Evolutionary conservation across 2,888 invertebrate species (phyloP).

Genomic region (Cataglyphis livida): DNA sequence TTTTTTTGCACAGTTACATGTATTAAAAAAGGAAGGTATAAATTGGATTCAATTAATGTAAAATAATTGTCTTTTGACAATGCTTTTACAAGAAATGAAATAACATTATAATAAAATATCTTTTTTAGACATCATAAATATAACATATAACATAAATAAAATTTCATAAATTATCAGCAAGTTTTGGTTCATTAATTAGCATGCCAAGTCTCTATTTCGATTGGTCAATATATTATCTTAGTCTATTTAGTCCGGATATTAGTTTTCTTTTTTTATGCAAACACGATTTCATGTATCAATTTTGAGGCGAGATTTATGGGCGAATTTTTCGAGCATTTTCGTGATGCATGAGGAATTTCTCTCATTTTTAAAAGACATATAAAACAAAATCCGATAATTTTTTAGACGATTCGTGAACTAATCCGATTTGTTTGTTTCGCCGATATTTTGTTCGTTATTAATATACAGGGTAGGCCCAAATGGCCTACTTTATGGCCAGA

Average conservation of each 20-base stretch:
- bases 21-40: neutral
- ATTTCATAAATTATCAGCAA: neutral
- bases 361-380: neutral
- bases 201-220: slow-evolving; percentile 1
- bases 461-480: slow-evolving; percentile 30
- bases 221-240: neutral
- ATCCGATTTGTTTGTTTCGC: slow-evolving; percentile 60
- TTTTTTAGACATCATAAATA: neutral
- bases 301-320: slow-evolving; percentile 4
- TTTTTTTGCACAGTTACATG: neutral
- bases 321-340: neutral
- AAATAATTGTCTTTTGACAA: neutral
- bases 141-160: too few species aligned
- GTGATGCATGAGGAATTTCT: neutral
- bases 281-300: slow-evolving; percentile 7
- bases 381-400: slow-evolving; percentile 5
- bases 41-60: neutral
- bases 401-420: slow-evolving; percentile 36
- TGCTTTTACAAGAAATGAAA: neutral
- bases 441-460: slow-evolving; percentile 64
- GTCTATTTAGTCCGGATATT: slow-evolving; percentile 24
- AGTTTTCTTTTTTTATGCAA: neutral
- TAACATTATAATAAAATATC: neutral
- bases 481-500: too few species aligned
- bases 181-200: neutral